Conservation (phyloP, 2,888 invertebrate species). For the Caprella mutica region DNA sequence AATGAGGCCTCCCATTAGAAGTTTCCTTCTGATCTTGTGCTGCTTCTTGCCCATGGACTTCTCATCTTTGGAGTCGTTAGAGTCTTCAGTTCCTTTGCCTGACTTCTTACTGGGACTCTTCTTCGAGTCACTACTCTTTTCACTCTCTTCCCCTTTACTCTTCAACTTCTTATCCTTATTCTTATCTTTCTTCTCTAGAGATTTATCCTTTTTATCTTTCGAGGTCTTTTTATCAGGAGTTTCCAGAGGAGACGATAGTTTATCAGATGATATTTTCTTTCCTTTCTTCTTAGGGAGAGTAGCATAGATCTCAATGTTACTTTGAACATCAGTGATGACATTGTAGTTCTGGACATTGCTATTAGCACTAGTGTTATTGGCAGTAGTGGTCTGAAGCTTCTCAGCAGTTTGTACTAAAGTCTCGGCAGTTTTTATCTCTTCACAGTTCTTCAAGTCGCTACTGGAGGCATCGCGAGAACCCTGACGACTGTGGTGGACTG, state of each 20-base stretch:
- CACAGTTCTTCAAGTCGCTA: constrained; percentile 19
- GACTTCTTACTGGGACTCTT: constrained; percentile 15
- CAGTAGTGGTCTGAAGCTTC: constrained; percentile 24
- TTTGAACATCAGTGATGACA: constrained; percentile 37
- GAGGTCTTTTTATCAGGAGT: constrained; percentile 52
- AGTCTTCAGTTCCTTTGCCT: constrained; percentile 17
- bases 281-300: constrained; percentile 79
- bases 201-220: constrained; percentile 51
- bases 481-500: constrained; percentile 52
- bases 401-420: constrained; percentile 32
- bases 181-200: constrained; percentile 47
- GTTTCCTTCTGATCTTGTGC: constrained; percentile 74
- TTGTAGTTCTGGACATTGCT: background rate
- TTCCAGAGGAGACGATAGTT: constrained; percentile 46
- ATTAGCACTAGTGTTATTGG: background rate
- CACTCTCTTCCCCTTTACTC: constrained; percentile 32
- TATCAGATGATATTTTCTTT: constrained; percentile 36
- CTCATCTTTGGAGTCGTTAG: constrained; percentile 29
- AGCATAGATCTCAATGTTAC: constrained; percentile 76
- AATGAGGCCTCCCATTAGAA: constrained; percentile 79
- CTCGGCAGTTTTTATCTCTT: constrained; percentile 23
- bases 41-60: constrained; percentile 57
- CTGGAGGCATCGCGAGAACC: constrained; percentile 47
- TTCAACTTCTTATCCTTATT: constrained; percentile 41
- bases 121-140: constrained; percentile 35